A percentile compares a stretch with the other conserved stretches of the same genome.
These are phyloP conservation scores for Fabriciana adippe DNA, from an alignment of 2,888 invertebrate genomes.

Conservation along the genomic window DNA sequence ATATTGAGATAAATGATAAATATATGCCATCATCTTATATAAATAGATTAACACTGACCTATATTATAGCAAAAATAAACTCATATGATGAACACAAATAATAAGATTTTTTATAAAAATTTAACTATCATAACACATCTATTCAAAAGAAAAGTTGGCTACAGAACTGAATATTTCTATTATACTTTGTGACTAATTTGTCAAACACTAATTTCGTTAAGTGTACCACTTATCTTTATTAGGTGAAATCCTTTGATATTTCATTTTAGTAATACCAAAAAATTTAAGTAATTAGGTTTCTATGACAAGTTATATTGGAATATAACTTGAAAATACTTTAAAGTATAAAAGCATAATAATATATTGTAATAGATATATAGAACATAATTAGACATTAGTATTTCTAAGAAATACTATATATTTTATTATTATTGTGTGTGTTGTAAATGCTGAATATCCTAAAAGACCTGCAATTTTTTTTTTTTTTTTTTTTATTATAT, in stretches of 20 bases:
- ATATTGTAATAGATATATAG: too few species aligned
- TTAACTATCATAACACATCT: constrained; percentile 5
- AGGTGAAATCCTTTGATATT: constrained; percentile 28
- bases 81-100: neutral
- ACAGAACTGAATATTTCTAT: constrained; percentile 2
- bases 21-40: too few species aligned
- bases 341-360: too few species aligned
- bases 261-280: constrained; percentile 6
- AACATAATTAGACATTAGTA: too few species aligned
- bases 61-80: neutral
- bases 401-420: too few species aligned
- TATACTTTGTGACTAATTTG: constrained; percentile 2
- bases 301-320: neutral
- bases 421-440: too few species aligned
- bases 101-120: constrained; percentile 4
- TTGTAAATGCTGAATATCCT: too few species aligned
- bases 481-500: too few species aligned
- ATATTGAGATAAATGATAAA: too few species aligned
- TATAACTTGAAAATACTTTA: neutral
- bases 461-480: too few species aligned
- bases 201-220: constrained; percentile 8
- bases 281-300: constrained; percentile 7
- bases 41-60: too few species aligned
- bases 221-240: neutral
- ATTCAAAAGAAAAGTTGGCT: neutral